These are phyloP conservation scores for Carabus problematicus DNA, from an alignment of 2,888 invertebrate genomes.

Conservation along the genomic window DNA sequence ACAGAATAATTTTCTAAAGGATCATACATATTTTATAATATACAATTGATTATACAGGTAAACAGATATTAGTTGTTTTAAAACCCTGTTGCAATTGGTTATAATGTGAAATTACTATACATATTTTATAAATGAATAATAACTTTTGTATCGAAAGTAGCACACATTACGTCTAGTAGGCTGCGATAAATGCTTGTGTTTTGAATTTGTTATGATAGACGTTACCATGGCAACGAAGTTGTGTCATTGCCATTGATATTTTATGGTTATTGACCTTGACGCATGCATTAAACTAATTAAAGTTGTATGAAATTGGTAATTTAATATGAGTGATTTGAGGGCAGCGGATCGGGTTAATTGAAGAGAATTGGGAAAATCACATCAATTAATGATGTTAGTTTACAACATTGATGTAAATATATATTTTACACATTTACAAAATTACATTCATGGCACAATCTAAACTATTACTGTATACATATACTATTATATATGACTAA, in stretches of 20 bases:
- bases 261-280: slow-evolving; percentile 39
- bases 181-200: not conserved
- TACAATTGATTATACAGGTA: too few relatives aligned
- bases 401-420: slow-evolving; percentile 31
- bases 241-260: slow-evolving; percentile 41
- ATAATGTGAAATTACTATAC: too few relatives aligned
- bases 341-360: not conserved
- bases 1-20: slow-evolving; percentile 9
- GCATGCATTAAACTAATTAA: not conserved
- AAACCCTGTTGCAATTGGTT: too few relatives aligned
- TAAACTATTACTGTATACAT: slow-evolving; percentile 25
- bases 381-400: slow-evolving; percentile 1
- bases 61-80: too few relatives aligned
- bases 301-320: not conserved
- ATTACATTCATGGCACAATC: slow-evolving; percentile 35
- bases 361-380: not conserved
- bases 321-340: not conserved
- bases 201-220: slow-evolving; percentile 38
- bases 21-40: too few relatives aligned
- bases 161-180: too few relatives aligned
- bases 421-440: slow-evolving; percentile 38
- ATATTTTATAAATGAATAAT: too few relatives aligned
- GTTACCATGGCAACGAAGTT: slow-evolving; percentile 25
- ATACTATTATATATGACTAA: slow-evolving; percentile 1
- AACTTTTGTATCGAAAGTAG: too few relatives aligned